Conservation (phyloP, 2,113 vertebrate species). For the Saccopteryx leptura region DNA sequence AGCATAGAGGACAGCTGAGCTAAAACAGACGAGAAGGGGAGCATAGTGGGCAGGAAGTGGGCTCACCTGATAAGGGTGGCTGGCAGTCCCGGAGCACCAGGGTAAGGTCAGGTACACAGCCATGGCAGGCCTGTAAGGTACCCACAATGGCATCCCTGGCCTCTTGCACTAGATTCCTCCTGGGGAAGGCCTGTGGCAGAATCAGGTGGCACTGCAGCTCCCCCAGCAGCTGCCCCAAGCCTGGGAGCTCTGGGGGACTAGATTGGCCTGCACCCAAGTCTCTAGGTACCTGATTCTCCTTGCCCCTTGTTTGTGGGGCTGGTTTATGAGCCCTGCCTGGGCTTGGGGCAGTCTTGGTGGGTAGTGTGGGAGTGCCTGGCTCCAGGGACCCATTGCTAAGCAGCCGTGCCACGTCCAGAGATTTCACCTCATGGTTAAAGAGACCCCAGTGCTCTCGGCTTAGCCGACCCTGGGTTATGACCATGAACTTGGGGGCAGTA, state of each 20-base stretch:
- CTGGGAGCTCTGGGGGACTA: conserved; percentile 13
- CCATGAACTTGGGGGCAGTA: conserved; percentile 60
- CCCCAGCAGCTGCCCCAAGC: conserved; percentile 79
- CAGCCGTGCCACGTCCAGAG: conserved; percentile 85
- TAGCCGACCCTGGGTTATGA: conserved; percentile 82
- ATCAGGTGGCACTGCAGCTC: conserved; percentile 84
- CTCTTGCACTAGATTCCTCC: conserved; percentile 87
- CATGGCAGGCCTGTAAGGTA: conserved; percentile 86
- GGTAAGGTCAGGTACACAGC: conserved; percentile 86
- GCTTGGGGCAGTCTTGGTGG: conserved; percentile 34
- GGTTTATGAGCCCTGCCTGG: conserved; percentile 2
- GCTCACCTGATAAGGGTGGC: conserved; percentile 73
- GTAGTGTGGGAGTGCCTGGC: neutral
- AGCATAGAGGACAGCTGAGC: neutral
- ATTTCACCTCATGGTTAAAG: conserved; percentile 93
- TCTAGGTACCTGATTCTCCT: conserved; percentile 75
- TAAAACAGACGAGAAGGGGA: neutral
- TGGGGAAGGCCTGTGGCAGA: conserved; percentile 80
- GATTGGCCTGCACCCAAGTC: conserved; percentile 3
- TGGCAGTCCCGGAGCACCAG: conserved; percentile 56
- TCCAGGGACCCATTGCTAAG: conserved; percentile 72
- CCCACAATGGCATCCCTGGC: conserved; percentile 86
- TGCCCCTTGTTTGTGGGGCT: conserved; percentile 18
- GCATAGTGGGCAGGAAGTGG: neutral
- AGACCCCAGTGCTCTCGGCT: conserved; percentile 86